Evolutionary conservation across 2,888 invertebrate genomes (phyloP), one percentile per base, ranked within the genome.

Genomic region (Spatulosminthurus flaviceps): DNA sequence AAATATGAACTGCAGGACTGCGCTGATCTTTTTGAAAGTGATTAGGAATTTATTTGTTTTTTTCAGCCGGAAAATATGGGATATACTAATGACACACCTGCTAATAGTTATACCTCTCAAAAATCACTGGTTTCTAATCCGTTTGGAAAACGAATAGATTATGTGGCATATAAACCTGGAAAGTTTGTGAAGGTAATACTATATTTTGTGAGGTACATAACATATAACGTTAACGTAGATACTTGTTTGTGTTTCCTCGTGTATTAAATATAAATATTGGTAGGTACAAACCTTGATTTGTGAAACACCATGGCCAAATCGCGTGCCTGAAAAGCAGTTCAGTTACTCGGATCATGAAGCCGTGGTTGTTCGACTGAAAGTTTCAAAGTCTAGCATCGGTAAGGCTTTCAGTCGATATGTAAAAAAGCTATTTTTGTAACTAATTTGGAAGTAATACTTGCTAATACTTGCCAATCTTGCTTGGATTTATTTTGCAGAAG

Each of bases 321-420:
- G 92, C 85, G 92, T 96, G 51, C 93, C 95, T 0, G 91, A 90
- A 26, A 88, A 90, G 82, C 87, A 89, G 76, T 94, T 92, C 86
- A 95, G 95, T 85, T 96, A 92, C 88, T 96, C 96, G 0, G 96
- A 97, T 87, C 96, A 96, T 87, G 96, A 96, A 88, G 96, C 95
- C 19, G 92, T 96, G 9, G 88, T 91, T 81, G 90, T 93, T 9
- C 90, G 87, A 16, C 86, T 91, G 60, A 84, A 84, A 78, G 85
- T 89, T 21, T 80, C 79, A 21, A 82, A 81, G 77, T 81, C 82
- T 1, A 76, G 66, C 28, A 21, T 76, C 21, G 76, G 82, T 84
- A 79, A 71, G 72, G n/a, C n/a, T n/a, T n/a, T n/a, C n/a, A n/a
- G n/a, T n/a, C n/a, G n/a, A n/a, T n/a, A n/a, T n/a, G n/a, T n/a